Evolutionary conservation across 2,888 invertebrate species (phyloP), one percentile per base, ranked within the genome.

Genomic region (Acanthococcus lagerstroemiae): DNA sequence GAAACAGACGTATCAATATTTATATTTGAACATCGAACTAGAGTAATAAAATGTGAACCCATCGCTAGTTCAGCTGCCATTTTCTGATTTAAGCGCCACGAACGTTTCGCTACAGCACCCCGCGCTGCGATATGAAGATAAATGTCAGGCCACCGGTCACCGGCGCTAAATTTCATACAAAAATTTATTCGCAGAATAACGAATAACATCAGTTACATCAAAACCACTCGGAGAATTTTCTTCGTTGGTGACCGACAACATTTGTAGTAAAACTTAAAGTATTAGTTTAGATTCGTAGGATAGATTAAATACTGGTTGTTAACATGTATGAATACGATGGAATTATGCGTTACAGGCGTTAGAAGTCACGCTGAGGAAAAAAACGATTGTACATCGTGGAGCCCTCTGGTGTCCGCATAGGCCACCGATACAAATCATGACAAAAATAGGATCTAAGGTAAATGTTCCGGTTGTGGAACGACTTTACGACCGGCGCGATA

Each of bases 231-330:
- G 37, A 63, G 63, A 63, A 63, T 63, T 63, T 54, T 54, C 63
- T 52, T 63, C 63, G 63, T 63, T 63, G 63, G 63, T 52, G 63
- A 63, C 52, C 63, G 63, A 54, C 63, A 63, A 63, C 63, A 63
- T 63, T 63, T 63, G 63, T 63, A 54, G 63, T 63, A 63, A 63
- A 63, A 63, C 52, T 63, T 63, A 63, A 63, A 63, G 63, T 63
- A 63, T 63, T 52, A 54, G 63, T 63, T 63, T 63, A 63, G 63
- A 63, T 63, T 63, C 30, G 63, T 63, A 54, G 63, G 50, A 63
- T 63, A 63, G 63, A 63, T 63, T 63, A 63, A 63, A 63, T 63
- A 63, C 63, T 63, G 63, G 63, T 63, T 63, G 63, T 63, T 63
- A 63, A 63, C 63, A 63, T 63, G 63, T 52, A 63, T 63, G 63